A percentile compares a stretch with the other conserved stretches of the same genome.
Evolutionary conservation across 2,797 vertebrate species (phyloP).

Genomic region (Liparis tanakae): DNA sequence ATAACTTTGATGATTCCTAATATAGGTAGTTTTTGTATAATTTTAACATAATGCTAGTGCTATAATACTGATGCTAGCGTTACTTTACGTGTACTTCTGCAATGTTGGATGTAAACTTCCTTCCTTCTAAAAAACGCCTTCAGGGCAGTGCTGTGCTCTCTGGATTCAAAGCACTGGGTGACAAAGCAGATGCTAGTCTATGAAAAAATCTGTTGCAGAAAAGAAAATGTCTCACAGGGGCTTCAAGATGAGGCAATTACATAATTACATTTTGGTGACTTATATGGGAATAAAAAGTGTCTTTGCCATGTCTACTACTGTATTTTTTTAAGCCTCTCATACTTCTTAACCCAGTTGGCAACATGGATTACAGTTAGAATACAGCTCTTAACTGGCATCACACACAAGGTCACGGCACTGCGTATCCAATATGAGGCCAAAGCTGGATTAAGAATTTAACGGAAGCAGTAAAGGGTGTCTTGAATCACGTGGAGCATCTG

Average conservation of each 20-base stretch:
- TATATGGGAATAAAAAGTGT: constrained; percentile 22
- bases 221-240: constrained; percentile 47
- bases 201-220: constrained; percentile 49
- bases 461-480: constrained; percentile 11
- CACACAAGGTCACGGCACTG: background rate
- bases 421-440: constrained; percentile 28
- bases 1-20: no score
- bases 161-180: constrained; percentile 57
- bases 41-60: background rate
- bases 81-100: constrained; percentile 21
- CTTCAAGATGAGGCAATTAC: constrained; percentile 55
- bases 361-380: constrained; percentile 21
- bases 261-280: constrained; percentile 58
- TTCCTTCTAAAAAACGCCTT: constrained; percentile 45
- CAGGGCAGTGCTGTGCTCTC: constrained; percentile 66
- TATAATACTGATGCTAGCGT: background rate
- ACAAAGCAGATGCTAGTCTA: constrained; percentile 59
- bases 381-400: constrained; percentile 17
- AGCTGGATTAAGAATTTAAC: constrained; percentile 32
- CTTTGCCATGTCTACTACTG: constrained; percentile 22
- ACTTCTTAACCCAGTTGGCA: constrained; percentile 44
- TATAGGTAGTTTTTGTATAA: background rate
- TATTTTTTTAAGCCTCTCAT: constrained; percentile 16
- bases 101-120: constrained; percentile 39
- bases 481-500: constrained; percentile 17